Evolutionary conservation across 2,888 invertebrate genomes (phyloP).

Genomic region (Netelia inedita): DNA sequence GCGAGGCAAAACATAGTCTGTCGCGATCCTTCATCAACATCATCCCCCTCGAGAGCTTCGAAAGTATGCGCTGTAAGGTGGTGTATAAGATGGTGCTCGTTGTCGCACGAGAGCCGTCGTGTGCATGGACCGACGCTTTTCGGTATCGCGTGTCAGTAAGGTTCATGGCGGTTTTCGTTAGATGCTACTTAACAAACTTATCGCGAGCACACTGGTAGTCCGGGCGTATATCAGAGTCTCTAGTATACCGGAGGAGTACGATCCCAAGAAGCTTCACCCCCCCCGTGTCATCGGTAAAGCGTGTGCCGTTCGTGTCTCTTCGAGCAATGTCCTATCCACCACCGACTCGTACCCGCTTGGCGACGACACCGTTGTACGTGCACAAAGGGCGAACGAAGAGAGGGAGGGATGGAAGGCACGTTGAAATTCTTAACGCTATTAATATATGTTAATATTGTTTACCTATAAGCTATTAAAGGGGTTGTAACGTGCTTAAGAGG

Average conservation of each 20-base stretch:
- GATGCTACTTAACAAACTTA: conserved; percentile 84
- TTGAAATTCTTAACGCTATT: conserved; percentile 85
- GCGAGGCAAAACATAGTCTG: background rate
- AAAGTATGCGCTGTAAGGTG: conserved; percentile 61
- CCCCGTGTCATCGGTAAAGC: conserved; percentile 58
- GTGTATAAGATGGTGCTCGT: conserved; percentile 48
- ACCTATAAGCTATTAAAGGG: conserved; percentile 85
- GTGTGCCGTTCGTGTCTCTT: conserved; percentile 70
- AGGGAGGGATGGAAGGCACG: conserved; percentile 31
- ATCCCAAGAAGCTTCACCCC: conserved; percentile 52
- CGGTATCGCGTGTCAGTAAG: conserved; percentile 81
- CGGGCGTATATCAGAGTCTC: conserved; percentile 54
- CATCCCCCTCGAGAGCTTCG: conserved; percentile 54
- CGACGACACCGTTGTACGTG: conserved; percentile 23
- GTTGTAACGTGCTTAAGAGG: conserved; percentile 84
- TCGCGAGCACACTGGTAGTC: conserved; percentile 69
- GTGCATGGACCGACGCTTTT: conserved; percentile 52
- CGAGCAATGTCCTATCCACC: conserved; percentile 64
- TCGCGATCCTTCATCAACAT: conserved; percentile 61
- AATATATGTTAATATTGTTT: conserved; percentile 86
- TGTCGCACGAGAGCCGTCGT: conserved; percentile 32
- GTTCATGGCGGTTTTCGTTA: conserved; percentile 82
- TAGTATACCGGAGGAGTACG: conserved; percentile 25
- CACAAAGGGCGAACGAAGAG: conserved; percentile 14
- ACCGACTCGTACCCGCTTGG: conserved; percentile 49